These are phyloP conservation scores for Siphonodentalium dalli DNA, from an alignment of 2,888 invertebrate species.

Conservation along the genomic window DNA sequence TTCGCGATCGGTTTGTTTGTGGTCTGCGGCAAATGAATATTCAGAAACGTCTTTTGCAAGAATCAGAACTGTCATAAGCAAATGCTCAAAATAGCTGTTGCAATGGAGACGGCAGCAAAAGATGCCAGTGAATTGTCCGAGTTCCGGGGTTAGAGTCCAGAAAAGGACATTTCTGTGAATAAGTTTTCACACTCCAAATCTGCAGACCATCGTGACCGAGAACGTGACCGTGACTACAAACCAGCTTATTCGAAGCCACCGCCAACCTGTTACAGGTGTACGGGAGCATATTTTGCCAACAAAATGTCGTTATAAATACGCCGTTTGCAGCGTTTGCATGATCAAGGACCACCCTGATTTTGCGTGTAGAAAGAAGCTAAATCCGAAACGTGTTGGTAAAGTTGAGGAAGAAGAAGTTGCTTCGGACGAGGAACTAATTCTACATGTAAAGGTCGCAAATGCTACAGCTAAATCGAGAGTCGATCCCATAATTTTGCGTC, in stretches of 20 bases:
- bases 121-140: not conserved
- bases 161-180: not conserved
- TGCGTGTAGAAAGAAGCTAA: slow-evolving; percentile 1
- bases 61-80: not conserved
- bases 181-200: too few species aligned
- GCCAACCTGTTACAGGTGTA: slow-evolving; percentile 2
- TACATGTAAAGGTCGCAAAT: not conserved
- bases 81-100: not conserved
- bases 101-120: slow-evolving; percentile 3
- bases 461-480: not conserved
- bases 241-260: not conserved
- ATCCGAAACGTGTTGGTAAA: not conserved
- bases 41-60: not conserved
- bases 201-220: not conserved
- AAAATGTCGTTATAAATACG: not conserved
- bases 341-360: slow-evolving; percentile 3
- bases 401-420: not conserved
- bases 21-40: not conserved
- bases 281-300: not conserved
- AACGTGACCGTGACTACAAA: not conserved
- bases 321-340: slow-evolving; percentile 4
- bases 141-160: not conserved
- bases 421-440: not conserved
- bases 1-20: not conserved
- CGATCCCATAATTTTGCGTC: not conserved